Evolutionary conservation across 2,113 vertebrate species (phyloP).

Genomic region (Rhinopomastus cyanomelas): DNA sequence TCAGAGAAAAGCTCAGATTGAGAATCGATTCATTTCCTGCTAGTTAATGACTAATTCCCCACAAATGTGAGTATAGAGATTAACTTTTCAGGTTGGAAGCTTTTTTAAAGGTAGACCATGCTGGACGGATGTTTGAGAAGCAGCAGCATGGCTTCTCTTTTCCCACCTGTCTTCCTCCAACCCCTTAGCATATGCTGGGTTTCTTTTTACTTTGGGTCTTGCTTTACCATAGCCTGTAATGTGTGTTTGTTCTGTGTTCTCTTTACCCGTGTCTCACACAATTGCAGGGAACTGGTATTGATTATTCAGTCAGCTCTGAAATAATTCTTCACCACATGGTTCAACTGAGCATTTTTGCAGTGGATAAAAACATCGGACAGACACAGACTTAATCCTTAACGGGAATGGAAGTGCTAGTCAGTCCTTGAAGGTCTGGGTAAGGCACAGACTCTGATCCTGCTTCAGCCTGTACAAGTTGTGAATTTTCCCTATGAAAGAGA

Average conservation of each 20-base stretch:
- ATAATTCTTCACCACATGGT: not conserved
- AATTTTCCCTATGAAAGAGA: not conserved
- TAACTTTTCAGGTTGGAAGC: constrained; percentile 20
- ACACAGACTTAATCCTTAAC: not conserved
- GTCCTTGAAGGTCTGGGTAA: not conserved
- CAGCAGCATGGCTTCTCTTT: not conserved
- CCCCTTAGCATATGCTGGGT: not conserved
- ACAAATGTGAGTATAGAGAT: constrained; percentile 49
- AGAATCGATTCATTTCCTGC: constrained; percentile 73
- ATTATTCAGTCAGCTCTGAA: not conserved
- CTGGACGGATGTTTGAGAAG: not conserved
- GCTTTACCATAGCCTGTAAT: not conserved
- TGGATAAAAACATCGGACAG: not conserved
- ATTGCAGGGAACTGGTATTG: not conserved
- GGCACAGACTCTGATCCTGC: not conserved
- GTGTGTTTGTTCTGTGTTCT: not conserved
- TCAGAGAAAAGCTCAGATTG: constrained; percentile 65
- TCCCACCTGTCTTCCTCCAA: not conserved
- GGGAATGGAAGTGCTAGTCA: not conserved
- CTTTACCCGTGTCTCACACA: not conserved
- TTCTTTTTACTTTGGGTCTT: not conserved
- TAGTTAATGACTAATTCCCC: constrained; percentile 57
- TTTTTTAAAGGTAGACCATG: constrained; percentile 24
- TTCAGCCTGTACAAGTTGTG: not conserved
- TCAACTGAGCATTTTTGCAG: not conserved